Evolutionary conservation across 1,140 invertebrate species (phyloP).

Genomic region (Cydia fagiglandana): DNA sequence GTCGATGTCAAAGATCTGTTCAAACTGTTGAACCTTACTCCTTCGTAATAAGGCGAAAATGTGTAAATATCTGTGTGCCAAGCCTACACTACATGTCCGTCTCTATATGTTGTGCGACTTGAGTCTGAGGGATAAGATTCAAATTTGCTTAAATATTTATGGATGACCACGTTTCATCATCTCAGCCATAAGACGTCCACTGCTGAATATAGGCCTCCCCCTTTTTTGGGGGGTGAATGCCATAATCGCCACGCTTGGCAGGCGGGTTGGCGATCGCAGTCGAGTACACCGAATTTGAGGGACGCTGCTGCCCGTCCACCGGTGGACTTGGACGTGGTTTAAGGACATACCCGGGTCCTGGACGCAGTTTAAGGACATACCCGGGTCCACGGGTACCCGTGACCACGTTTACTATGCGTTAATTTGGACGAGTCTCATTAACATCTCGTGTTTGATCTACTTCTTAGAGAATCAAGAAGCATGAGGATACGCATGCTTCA

Average conservation of each 20-base stretch:
- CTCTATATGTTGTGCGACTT: not conserved
- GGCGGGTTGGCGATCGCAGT: too few relatives aligned
- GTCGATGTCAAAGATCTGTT: not conserved
- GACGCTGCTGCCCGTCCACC: too few relatives aligned
- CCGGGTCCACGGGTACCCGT: too few relatives aligned
- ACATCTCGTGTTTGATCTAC: conserved; percentile 8
- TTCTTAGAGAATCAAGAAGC: conserved; percentile 1
- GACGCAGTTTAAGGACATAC: too few relatives aligned
- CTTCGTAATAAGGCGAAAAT: not conserved
- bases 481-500: not conserved
- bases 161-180: not conserved
- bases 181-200: too few relatives aligned
- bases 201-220: too few relatives aligned
- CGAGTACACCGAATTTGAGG: too few relatives aligned
- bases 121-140: not conserved
- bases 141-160: not conserved
- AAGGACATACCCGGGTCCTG: too few relatives aligned
- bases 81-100: not conserved
- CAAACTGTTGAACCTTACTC: not conserved
- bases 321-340: too few relatives aligned
- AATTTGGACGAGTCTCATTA: not conserved
- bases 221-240: too few relatives aligned
- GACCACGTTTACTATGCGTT: not conserved
- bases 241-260: too few relatives aligned
- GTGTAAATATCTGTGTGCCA: not conserved